Base-by-base conservation (phyloP, 2,888 invertebrate genomes). In the Apantesis nais region DNA sequence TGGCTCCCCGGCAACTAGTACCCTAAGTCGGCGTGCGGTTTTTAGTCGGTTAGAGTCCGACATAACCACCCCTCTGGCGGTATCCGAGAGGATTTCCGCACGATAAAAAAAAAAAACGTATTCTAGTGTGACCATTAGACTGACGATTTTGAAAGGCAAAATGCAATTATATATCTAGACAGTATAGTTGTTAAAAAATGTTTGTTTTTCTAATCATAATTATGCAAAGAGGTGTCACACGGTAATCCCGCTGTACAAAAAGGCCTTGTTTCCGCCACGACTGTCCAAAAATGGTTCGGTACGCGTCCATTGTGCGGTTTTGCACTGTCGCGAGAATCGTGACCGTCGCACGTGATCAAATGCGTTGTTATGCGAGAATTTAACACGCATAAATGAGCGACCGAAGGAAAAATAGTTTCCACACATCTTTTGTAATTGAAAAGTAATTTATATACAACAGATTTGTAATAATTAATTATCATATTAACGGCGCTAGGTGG, bases 391-490 rank as follows among this genome's bases (percentile, higher is more conserved):
- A 79, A 77, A 74, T 77, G 73, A 81, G 77, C 77, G 77, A 67
- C 61, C 64, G 60, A 75, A 67, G 74, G 71, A 78, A 71, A 74
- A 77, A 74, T 63, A 37, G 73, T 73, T 85, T 83, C 83, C 83
- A 86, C 85, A 79, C 79, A 73, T 74, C 86, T 82, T 86, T 84
- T 86, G 88, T 88, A 89, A 92, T 91, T 90, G 88, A 82, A 87
- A 88, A 88, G 88, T 92, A 90, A 92, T 92, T 90, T 90, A 91
- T 89, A 86, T 88, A 88, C 85, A 84, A 84, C 87, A 89, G 90
- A 93, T 93, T 92, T 92, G 92, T 92, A 88, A 91, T 93, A 93
- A 95, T 95, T 94, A 93, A 95, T 94, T 93, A 92, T 88, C 91
- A 91, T 93, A 92, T 93, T 92, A 92, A 92, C 90, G 89, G 92